Percentiles rank a stretch among this genome's conserved stretches.
phyloP scores from a whole-genome alignment of 2,888 invertebrate species.

The Erebia ligea region DNA sequence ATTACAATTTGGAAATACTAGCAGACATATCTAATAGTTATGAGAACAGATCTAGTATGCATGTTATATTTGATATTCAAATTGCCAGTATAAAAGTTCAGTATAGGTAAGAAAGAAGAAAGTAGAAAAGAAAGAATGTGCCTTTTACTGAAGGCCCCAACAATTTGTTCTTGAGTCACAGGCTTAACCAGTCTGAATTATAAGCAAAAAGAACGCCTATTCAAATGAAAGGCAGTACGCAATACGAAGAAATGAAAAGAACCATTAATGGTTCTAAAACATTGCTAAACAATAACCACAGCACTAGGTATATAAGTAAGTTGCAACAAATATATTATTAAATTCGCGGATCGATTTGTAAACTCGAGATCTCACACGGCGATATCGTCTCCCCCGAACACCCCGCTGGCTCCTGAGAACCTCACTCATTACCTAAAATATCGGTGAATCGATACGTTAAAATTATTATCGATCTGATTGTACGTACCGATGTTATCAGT shows the following conservation, averaged over 20 bases:
- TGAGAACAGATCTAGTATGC: too few species aligned
- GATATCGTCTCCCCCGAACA: conserved; percentile 68
- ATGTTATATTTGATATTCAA: too few species aligned
- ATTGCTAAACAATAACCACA: conserved; percentile 7
- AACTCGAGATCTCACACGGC: conserved; percentile 75
- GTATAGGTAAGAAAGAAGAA: not conserved
- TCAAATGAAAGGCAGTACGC: not conserved
- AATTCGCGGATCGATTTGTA: conserved; percentile 57
- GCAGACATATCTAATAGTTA: too few species aligned
- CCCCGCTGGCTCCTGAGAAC: conserved; percentile 75
- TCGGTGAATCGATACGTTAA: conserved; percentile 56
- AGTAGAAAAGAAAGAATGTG: not conserved
- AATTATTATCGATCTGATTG: conserved; percentile 64
- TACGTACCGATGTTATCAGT: conserved; percentile 64
- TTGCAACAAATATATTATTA: conserved; percentile 23
- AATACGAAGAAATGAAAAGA: not conserved
- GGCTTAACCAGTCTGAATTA: not conserved
- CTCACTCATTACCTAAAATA: conserved; percentile 66
- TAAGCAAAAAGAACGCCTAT: not conserved
- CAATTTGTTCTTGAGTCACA: not conserved
- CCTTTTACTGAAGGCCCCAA: not conserved
- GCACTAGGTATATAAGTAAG: conserved; percentile 5
- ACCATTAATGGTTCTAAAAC: not conserved
- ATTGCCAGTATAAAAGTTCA: too few species aligned
- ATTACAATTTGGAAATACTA: too few species aligned